Base-by-base conservation (phyloP, 2,113 vertebrate genomes). In the Holacanthus passer region DNA sequence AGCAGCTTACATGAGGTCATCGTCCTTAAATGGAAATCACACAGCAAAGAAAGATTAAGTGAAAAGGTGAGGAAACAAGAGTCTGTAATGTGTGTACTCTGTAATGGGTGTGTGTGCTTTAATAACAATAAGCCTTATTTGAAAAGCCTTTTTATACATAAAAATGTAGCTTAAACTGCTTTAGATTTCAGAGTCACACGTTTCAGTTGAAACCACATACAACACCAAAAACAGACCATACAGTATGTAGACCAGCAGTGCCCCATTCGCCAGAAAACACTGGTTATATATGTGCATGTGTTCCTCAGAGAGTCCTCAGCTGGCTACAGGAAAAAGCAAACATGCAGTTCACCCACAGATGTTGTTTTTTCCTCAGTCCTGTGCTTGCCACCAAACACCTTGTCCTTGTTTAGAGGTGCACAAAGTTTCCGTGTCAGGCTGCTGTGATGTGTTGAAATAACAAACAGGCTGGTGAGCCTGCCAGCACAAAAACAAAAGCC, bases 351-450 rank as follows among this genome's bases (percentile, higher is more conserved):
- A 73, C 50, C 75, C 53, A 27, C 41, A 65, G 64, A 67, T 37
- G 66, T 55, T 83, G 72, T 86, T 83, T 81, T 88, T 70, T 71
- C 69, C 73, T 73, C 22, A 32, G 37, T 60, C 62, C 56, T 60
- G 41, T 43, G 35, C n/a, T 4, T 84, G 53, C 64, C 64, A 82
- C 69, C 58, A 67, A 71, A 67, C 68, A 86, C 81, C n/a, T 72
- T 72, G 41, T 56, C 50, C 59, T 67, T 77, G 37, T 70, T 76
- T 68, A 48, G 14, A 73, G 69, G 64, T 72, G 17, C 29, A 63
- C 19, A 48, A 12, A 56, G 75, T 84, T 90, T 84, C 73, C 55
- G 65, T 62, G 39, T 39, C 7, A 19, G 52, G 47, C 37, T 76
- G 43, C 63, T 68, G 41, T 72, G 68, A 75, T 73, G 63, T 70